Conservation (phyloP, 2,797 vertebrate genomes). For the Intellagama lesueurii region DNA sequence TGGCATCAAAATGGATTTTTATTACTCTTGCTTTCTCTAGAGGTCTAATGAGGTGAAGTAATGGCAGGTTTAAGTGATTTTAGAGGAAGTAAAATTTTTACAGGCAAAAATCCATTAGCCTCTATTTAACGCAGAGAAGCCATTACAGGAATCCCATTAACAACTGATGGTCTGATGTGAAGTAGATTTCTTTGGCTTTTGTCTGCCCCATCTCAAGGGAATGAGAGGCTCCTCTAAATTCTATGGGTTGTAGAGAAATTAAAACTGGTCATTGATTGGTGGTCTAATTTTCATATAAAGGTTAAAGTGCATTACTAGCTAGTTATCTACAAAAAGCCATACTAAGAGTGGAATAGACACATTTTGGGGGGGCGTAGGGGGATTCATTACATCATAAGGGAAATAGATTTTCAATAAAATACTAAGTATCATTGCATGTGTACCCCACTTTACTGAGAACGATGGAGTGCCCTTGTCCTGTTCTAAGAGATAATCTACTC, state of each 20-base stretch:
- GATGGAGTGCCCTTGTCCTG: background rate
- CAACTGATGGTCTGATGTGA: background rate
- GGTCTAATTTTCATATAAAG: background rate
- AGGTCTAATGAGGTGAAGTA: background rate
- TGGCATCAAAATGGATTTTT: background rate
- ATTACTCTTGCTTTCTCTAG: background rate
- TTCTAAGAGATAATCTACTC: background rate
- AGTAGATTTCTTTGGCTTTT: background rate
- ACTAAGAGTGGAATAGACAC: background rate
- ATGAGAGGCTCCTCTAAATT: background rate
- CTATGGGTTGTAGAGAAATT: background rate
- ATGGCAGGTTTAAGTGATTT: background rate
- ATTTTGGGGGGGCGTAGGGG: background rate
- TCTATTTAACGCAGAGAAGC: background rate
- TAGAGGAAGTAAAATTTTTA: slow-evolving; percentile 9
- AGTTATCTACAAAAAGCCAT: background rate
- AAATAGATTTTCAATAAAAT: background rate
- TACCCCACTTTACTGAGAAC: background rate
- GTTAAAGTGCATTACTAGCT: background rate
- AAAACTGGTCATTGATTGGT: background rate
- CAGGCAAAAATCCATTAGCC: background rate
- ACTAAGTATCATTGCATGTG: background rate
- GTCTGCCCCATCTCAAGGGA: background rate
- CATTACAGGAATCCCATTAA: background rate
- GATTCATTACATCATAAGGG: background rate